Conservation (phyloP, 2,113 vertebrate species). For the Caranx ignobilis region DNA sequence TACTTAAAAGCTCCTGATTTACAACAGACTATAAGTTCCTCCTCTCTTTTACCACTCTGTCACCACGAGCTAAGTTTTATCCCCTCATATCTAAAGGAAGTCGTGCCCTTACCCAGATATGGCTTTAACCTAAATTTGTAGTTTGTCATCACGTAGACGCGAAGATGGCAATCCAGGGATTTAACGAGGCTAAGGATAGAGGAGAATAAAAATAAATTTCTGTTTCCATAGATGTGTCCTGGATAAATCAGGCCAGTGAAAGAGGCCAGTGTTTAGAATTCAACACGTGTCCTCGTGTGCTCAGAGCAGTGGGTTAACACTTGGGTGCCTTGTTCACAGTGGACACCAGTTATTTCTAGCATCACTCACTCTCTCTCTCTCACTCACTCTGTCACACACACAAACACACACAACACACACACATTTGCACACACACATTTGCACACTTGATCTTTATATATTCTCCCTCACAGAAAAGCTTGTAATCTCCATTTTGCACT, state of each 20-base stretch:
- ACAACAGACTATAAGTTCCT: slow-evolving; percentile 10
- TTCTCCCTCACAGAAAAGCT: slow-evolving; percentile 32
- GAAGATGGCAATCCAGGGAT: neutral
- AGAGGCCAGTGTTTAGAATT: slow-evolving; percentile 56
- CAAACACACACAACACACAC: slow-evolving; percentile 15
- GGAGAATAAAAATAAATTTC: slow-evolving; percentile 9
- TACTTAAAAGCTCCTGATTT: slow-evolving; percentile 35
- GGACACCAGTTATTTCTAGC: slow-evolving; percentile 45
- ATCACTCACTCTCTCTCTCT: neutral
- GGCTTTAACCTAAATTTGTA: neutral
- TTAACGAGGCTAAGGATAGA: slow-evolving; percentile 2
- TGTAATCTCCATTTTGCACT: slow-evolving; percentile 56
- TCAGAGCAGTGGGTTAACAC: slow-evolving; percentile 53
- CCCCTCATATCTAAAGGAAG: neutral
- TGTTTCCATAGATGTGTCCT: slow-evolving; percentile 8
- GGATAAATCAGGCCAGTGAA: slow-evolving; percentile 31
- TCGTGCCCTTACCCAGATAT: neutral
- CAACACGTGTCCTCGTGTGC: slow-evolving; percentile 46
- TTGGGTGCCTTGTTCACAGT: slow-evolving; percentile 53
- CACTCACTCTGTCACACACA: neutral
- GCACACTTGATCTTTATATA: slow-evolving; percentile 37
- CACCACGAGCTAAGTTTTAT: neutral
- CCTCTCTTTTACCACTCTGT: neutral
- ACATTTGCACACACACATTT: slow-evolving; percentile 8
- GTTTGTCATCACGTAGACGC: slow-evolving; percentile 5